These are phyloP conservation scores for Entelurus aequoreus DNA, from an alignment of 2,113 vertebrate genomes.

Conservation along the genomic window DNA sequence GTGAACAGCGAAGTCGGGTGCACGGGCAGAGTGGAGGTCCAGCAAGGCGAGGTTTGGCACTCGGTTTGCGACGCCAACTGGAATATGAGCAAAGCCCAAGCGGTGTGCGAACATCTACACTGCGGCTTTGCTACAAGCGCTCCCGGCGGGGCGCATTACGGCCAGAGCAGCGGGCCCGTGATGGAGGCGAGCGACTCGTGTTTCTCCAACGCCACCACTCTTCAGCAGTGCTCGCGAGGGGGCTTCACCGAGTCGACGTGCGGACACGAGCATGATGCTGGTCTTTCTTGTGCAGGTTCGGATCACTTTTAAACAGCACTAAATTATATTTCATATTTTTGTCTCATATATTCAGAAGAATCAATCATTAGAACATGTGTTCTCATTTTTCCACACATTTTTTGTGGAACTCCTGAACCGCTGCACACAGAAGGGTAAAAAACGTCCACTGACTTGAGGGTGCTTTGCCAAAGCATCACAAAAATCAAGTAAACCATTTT, in stretches of 20 bases:
- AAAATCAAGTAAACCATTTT: too few species aligned
- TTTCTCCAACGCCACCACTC: slow-evolving; percentile 34
- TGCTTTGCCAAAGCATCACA: too few species aligned
- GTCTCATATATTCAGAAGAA: too few species aligned
- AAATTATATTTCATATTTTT: too few species aligned
- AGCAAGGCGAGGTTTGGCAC: slow-evolving; percentile 41
- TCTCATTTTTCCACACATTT: too few species aligned
- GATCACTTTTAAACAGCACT: too few species aligned
- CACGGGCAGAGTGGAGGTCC: slow-evolving; percentile 63
- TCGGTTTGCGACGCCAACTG: slow-evolving; percentile 59
- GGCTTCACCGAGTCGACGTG: slow-evolving; percentile 43
- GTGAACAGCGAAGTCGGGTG: slow-evolving; percentile 31
- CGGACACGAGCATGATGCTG: slow-evolving; percentile 43
- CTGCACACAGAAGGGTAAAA: too few species aligned
- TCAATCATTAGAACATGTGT: too few species aligned
- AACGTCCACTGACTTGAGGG: too few species aligned
- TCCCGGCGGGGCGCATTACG: slow-evolving; percentile 21
- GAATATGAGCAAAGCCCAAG: slow-evolving; percentile 47
- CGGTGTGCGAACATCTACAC: slow-evolving; percentile 50
- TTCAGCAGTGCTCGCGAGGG: slow-evolving; percentile 35
- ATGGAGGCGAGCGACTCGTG: slow-evolving; percentile 36
- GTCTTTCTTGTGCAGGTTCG: slow-evolving; percentile 45
- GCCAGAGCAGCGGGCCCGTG: slow-evolving; percentile 41
- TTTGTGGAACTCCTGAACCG: too few species aligned
- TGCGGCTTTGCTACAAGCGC: slow-evolving; percentile 36